phyloP scores from a whole-genome alignment of 2,888 invertebrate species.

The Rhaphigaster nebulosa region DNA sequence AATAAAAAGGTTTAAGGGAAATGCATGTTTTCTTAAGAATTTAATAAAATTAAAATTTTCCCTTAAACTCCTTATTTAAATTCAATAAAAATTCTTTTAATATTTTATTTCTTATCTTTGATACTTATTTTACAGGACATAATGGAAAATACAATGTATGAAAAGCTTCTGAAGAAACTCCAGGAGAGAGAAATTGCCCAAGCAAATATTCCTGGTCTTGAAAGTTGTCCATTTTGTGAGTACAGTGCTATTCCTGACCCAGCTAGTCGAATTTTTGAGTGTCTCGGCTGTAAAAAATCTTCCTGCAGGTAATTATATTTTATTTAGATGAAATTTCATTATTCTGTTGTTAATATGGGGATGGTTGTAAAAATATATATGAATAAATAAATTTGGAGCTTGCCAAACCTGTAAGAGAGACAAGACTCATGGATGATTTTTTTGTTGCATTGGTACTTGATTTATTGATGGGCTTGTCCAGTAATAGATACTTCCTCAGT shows the following conservation, averaged over 20 bases:
- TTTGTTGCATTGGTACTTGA: too few species aligned
- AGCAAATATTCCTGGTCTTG: conserved; percentile 73
- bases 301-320: conserved; percentile 70
- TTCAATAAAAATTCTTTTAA: background rate
- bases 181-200: conserved; percentile 72
- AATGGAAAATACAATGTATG: conserved; percentile 69
- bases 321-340: conserved; percentile 47
- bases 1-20: too few species aligned
- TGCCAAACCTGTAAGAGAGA: too few species aligned
- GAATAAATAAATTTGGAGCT: too few species aligned
- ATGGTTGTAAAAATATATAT: too few species aligned
- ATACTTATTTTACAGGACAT: conserved; percentile 61
- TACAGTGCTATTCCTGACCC: conserved; percentile 71
- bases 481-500: conserved; percentile 67
- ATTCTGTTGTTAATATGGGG: background rate
- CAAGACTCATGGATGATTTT: too few species aligned
- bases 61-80: background rate
- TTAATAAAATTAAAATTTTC: too few species aligned
- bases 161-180: conserved; percentile 70
- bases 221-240: conserved; percentile 74
- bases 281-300: conserved; percentile 73
- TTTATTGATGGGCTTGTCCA: conserved; percentile 57
- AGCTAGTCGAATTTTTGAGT: conserved; percentile 50
- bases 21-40: too few species aligned
- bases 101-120: background rate